Conservation (phyloP, 2,797 vertebrate genomes). For the Channallabes apus region DNA sequence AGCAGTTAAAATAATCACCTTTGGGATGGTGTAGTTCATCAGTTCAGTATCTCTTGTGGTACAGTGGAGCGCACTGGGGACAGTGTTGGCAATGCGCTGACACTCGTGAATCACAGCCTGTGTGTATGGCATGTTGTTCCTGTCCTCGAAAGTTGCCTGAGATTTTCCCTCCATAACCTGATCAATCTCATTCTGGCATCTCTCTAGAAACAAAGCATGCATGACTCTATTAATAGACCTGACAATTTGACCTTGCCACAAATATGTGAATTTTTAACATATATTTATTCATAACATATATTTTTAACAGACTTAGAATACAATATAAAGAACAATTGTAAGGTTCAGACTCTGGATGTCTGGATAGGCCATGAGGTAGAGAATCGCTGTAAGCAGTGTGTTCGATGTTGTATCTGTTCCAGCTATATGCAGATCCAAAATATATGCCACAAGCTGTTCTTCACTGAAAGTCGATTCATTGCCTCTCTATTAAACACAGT, state of each 20-base stretch:
- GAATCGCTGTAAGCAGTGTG: slow-evolving; percentile 68
- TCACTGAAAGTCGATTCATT: no score
- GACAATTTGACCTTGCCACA: no score
- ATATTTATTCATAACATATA: no score
- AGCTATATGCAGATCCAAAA: no score
- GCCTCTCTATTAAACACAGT: no score
- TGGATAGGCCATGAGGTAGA: slow-evolving; percentile 67
- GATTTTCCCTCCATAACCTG: slow-evolving; percentile 61
- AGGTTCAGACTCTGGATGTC: slow-evolving; percentile 67
- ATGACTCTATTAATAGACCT: neutral
- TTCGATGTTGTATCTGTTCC: slow-evolving; percentile 74
- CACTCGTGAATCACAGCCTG: slow-evolving; percentile 76
- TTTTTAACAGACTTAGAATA: neutral
- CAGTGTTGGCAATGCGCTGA: slow-evolving; percentile 65
- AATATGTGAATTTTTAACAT: no score
- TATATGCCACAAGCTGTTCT: no score
- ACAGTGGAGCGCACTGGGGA: slow-evolving; percentile 72
- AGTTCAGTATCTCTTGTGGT: slow-evolving; percentile 73
- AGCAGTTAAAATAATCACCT: slow-evolving; percentile 58
- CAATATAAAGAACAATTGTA: neutral
- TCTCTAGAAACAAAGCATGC: slow-evolving; percentile 51
- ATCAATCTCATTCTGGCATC: slow-evolving; percentile 71
- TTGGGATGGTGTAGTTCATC: slow-evolving; percentile 76
- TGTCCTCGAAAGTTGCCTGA: slow-evolving; percentile 60
- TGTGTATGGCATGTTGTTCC: slow-evolving; percentile 68